Conservation (phyloP, 2,113 vertebrate species). For the Butorides virescens region DNA sequence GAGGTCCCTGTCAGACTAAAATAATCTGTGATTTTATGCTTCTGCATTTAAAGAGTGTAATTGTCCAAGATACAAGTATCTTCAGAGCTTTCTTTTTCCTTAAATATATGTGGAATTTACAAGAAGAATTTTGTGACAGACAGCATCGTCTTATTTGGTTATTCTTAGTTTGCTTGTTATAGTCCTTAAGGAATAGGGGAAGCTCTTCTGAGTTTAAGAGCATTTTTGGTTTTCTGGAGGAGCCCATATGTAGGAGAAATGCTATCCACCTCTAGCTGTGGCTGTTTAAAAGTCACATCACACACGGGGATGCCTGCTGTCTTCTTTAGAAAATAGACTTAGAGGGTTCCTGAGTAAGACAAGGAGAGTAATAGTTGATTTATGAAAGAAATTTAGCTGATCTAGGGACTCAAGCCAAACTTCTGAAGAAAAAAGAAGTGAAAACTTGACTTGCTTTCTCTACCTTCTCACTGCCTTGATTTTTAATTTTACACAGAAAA, state of each 20-base stretch:
- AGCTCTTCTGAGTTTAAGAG: not conserved
- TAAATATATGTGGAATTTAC: not conserved
- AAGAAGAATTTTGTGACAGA: not conserved
- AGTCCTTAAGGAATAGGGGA: not conserved
- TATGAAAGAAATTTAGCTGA: not conserved
- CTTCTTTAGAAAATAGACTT: not conserved
- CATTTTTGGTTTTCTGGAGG: not conserved
- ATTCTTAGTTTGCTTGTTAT: not conserved
- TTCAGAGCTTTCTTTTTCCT: not conserved
- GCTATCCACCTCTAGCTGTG: not conserved
- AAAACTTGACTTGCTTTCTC: not conserved
- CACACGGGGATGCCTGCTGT: not conserved
- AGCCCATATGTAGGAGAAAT: accelerated
- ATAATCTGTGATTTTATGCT: not conserved
- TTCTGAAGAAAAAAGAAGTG: not conserved
- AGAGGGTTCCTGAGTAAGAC: not conserved
- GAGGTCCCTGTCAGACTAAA: not conserved
- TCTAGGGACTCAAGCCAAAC: not conserved
- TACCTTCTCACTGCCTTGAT: not conserved
- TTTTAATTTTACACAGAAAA: not conserved
- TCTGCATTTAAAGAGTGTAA: not conserved
- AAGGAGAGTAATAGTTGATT: not conserved
- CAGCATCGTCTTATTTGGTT: not conserved
- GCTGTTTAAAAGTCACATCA: not conserved
- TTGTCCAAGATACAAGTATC: not conserved